Conservation (phyloP, 1,140 invertebrate species). For the Antheraea mylitta region DNA sequence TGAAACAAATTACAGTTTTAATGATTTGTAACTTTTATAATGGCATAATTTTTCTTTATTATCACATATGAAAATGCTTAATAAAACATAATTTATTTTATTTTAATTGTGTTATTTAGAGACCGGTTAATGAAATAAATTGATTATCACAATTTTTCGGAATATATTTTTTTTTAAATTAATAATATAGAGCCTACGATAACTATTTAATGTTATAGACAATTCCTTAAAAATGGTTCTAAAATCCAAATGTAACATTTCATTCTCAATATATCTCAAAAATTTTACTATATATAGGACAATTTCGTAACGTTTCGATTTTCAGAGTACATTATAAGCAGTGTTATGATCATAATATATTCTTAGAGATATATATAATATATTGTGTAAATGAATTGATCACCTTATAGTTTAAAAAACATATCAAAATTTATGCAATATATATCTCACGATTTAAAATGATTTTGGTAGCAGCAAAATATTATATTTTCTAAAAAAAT, state of each 20-base stretch:
- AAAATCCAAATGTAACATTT: neutral
- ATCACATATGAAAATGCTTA: too few species aligned
- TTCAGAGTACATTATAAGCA: neutral
- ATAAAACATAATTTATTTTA: neutral
- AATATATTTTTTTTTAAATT: too few species aligned
- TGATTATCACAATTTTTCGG: too few species aligned
- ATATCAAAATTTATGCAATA: neutral
- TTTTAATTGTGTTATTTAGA: neutral
- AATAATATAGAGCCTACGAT: neutral
- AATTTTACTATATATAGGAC: neutral
- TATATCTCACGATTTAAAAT: neutral
- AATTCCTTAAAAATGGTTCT: too few species aligned
- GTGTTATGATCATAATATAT: neutral
- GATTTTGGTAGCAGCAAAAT: neutral
- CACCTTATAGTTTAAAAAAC: too few species aligned
- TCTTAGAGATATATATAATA: neutral
- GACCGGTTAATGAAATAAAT: neutral
- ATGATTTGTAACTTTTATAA: too few species aligned
- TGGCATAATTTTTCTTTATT: too few species aligned
- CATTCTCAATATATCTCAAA: neutral
- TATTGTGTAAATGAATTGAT: too few species aligned
- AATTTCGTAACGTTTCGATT: neutral
- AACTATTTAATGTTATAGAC: neutral
- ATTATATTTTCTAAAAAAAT: neutral
- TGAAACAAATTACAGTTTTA: too few species aligned